Base-by-base conservation (phyloP, 2,888 invertebrate genomes). In the Eupelmus urozonus region DNA sequence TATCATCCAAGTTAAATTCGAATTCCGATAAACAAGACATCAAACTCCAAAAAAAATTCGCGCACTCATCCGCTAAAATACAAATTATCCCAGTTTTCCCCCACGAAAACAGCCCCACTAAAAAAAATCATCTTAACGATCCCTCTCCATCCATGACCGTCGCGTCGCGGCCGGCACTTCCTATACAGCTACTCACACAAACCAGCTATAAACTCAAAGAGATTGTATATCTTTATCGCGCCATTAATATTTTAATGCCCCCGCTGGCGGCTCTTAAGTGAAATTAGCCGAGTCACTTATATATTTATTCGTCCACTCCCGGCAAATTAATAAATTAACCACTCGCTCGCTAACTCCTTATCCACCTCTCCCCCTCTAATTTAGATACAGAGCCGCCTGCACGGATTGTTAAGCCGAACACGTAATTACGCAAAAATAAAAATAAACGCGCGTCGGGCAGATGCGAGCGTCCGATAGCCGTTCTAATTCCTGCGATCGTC, bases 401-500 rank as follows among this genome's bases (percentile, higher is more conserved):
- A n/a, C 29, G 34, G 55, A 69, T 69, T 53, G 55, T 69, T 60
- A 18, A 23, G 51, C 45, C 40, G 57, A 45, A 65, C 5, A 51
- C 34, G 18, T 59, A 70, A 70, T 55, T 70, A 71, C 27, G 57
- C 13, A 25, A 65, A 45, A 27, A 55, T 55, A 20, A 55, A 60
- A 3, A 25, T 1, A 67, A 45, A 45, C 4, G 13, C 49, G 34
- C 27, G 71, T 51, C n/a, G 60, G 34, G 23, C 20, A 53, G n/a
- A 55, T 27, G 53, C 42, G 29, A 13, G 79, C 74, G 72, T 67
- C 62, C 77, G 81, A 81, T 82, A 82, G 74, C 57, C 82, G 84
- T 83, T 85, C 88, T 88, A 88, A 88, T 88, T 88, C 86, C 80
- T 83, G 11, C 53, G 71, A 72, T 72, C 62, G 62, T 72, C 76